Evolutionary conservation across 2,113 vertebrate species (phyloP), one percentile per base, ranked within the genome.

Genomic region (Tragulus kanchil): DNA sequence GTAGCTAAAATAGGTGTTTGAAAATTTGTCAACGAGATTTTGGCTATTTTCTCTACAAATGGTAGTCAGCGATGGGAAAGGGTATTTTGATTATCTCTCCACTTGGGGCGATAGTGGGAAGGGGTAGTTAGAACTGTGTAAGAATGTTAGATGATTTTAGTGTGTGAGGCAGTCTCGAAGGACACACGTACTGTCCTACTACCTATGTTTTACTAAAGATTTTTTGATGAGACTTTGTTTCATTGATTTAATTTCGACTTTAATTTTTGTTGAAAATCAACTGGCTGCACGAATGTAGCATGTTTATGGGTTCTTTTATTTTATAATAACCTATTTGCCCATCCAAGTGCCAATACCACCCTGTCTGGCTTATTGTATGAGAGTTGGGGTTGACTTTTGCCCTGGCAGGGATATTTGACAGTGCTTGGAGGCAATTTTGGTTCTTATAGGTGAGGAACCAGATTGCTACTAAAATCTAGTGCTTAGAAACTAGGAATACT

Each of bases 211-310:
- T 87, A 54, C 31, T 23, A 73, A 3, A 48, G 56, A 23, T 64
- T 62, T 61, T 42, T 81, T 81, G 13, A 73, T 75, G 19, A 85
- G 77, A 59, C 64, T 11, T 91, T 82, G 52, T 64, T 26, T 61
- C 17, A 26, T 19, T 81, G 23, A 54, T 79, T 77, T 65, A 54
- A 31, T 61, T 61, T 61, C 59, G 25, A 61, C 75, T 54, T 78
- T 16, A 31, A 21, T 82, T 17, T 85, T 61, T 89, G 64, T 82
- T 94, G 64, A 89, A 94, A 89, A 77, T 89, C 62, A 77, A 26
- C 25, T 87, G 75, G n/a, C n/a, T 31, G 6, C 28, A 45, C 52
- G 61, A 85, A 73, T 8, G n/a, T 64, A 61, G 50, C 59, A 54
- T 62, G 28, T 59, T 79, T 14, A 3, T 71, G 26, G 71, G 25